Conservation (phyloP, 2,113 vertebrate genomes). For the Burhinus bistriatus region DNA sequence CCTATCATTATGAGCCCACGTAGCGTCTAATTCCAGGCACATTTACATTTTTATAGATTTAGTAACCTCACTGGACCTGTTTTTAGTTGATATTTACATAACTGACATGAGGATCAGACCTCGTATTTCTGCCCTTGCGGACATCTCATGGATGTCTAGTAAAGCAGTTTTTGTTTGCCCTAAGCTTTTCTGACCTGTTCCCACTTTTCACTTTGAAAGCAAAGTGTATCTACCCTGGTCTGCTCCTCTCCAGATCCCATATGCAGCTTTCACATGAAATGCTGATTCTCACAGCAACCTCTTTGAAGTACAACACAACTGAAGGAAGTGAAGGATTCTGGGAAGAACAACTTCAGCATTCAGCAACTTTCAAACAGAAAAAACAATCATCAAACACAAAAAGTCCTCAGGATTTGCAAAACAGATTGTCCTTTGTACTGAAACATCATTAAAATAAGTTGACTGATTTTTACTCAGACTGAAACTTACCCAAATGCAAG, state of each 20-base stretch:
- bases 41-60: background rate
- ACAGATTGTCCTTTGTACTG: background rate
- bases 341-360: background rate
- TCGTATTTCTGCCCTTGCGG: background rate
- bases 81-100: background rate
- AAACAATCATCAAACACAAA: background rate
- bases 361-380: background rate
- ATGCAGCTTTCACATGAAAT: background rate
- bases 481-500: conserved; percentile 84
- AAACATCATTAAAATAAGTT: background rate
- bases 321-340: background rate
- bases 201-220: too few relatives aligned
- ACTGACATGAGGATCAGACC: background rate
- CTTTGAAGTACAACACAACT: background rate
- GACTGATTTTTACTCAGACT: background rate
- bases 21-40: background rate
- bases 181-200: too few relatives aligned
- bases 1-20: background rate
- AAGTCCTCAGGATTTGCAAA: background rate
- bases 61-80: background rate
- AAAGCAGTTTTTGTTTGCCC: too few relatives aligned
- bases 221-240: background rate
- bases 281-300: background rate
- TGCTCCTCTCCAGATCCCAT: background rate
- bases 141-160: too few relatives aligned